Conservation (phyloP, 2,888 invertebrate genomes). For the Rhyacophila evoluta region DNA sequence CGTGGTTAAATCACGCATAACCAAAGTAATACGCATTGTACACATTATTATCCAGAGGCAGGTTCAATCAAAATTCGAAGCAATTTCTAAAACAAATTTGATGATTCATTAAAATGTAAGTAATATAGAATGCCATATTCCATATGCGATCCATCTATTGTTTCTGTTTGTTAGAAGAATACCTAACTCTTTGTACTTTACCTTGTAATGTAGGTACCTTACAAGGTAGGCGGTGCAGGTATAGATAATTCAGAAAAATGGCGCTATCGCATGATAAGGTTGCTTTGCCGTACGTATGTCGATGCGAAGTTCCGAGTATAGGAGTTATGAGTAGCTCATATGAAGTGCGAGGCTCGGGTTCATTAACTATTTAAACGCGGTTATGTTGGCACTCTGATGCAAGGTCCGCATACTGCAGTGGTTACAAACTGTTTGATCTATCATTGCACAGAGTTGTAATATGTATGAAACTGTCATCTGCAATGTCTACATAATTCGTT, state of each 20-base stretch:
- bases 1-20: no score
- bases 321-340: neutral
- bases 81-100: no score
- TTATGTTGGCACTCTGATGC: slow-evolving; percentile 20
- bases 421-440: neutral
- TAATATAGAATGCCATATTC: no score
- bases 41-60: no score
- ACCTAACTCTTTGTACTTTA: neutral
- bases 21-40: no score
- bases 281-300: neutral
- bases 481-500: no score
- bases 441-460: neutral
- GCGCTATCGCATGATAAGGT: slow-evolving; percentile 8
- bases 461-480: no score
- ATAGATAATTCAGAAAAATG: neutral
- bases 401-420: slow-evolving; percentile 5
- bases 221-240: neutral
- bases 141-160: no score
- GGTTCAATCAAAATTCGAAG: no score
- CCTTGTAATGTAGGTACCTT: neutral
- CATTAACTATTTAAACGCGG: slow-evolving; percentile 24
- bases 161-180: neutral
- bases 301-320: neutral
- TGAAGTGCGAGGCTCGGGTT: slow-evolving; percentile 24
- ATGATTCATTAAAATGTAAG: no score